Base-by-base conservation (phyloP, 2,113 vertebrate species). In the Phocoena phocoena region DNA sequence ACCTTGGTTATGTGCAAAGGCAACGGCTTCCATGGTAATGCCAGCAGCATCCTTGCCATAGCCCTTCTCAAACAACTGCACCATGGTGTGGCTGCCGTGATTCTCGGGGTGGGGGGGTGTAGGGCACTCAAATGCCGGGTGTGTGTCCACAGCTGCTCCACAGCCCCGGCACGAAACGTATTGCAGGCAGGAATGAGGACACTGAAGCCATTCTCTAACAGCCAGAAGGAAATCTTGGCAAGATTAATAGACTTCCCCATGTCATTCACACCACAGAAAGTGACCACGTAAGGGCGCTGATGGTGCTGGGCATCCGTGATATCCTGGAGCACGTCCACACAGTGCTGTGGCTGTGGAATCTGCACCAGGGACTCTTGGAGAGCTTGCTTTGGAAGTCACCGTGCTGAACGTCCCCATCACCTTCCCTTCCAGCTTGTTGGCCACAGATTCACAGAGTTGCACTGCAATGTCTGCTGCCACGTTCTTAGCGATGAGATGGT, bases 391-490 rank as follows among this genome's bases (percentile, higher is more conserved):
- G 6, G 99, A 99, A 86, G 99, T 99, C 97, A 99, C 99, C 97
- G 99, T 99, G 98, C 99, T 99, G 98, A 99, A 99, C 0, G 99
- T 99, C 95, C 99, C 99, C 99, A 99, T 99, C 98, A 99, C 99
- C 98, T 99, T 99, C 92, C 99, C 99, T 98, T 99, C 99, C 99
- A 99, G 98, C 96, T 99, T 99, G 98, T 99, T 99, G 95, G 99
- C 99, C 96, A 99, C 99, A 0, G 99, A 99, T 88, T 99, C 99
- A 63, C 99, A 99, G 93, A 99, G 99, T 98, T 99, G 99, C 81
- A 99, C 98, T 15, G 99, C 98, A 25, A 99, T 99, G 6, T 99
- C 99, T 41, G 99, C 99, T 87, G 99, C 99, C 98, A 99, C 99
- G 2, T 99, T 99, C 98, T 99, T 99, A 23, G 99, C 98, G 0